Evolutionary conservation across 2,888 invertebrate species (phyloP), one percentile per base, ranked within the genome.

Genomic region (Thecophora atra): DNA sequence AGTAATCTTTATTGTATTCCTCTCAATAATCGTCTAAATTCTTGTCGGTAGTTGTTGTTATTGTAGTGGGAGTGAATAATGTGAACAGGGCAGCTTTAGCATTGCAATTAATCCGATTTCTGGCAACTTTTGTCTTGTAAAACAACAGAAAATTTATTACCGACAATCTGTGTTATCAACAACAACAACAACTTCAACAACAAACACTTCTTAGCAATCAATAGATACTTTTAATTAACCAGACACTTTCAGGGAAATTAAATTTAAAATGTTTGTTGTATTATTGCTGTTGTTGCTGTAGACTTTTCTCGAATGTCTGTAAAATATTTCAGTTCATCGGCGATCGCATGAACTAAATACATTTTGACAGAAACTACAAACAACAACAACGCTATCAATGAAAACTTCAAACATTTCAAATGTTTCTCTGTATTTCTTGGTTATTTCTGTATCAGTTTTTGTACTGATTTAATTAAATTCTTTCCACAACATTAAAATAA

Each of bases 71-170:
- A 7, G 24, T n/a, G 60, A 26, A n/a, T 30, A 17, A 13, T 58
- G 60, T 30, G 60, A 17, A 4, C n/a, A 47, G 26, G 64, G 26
- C n/a, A 21, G 6, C 47, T 15, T 47, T 47, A 64, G 30, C 17
- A 30, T n/a, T 77, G 76, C 75, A 74, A 62, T 56, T 75, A 2
- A 47, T 26, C 26, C n/a, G 60, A n/a, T 70, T 71, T 28, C 52
- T 30, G 26, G 13, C 67, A 30, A 47, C 72, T 15, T 17, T 73
- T 51, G 44, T 37, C 37, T 76, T 37, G n/a, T n/a, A 2, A 37
- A 37, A 37, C 37, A 58, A 24, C 66, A 72, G 4, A 15, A 72
- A n/a, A 47, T n/a, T 67, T 21, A 63, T 44, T 65, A 21, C 63
- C 17, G 70, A 60, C 67, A 63, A 37, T 37, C 47, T 42, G 52